Evolutionary conservation across 2,888 invertebrate species (phyloP), one percentile per base, ranked within the genome.

Genomic region (Nesidiocoris tenuis): DNA sequence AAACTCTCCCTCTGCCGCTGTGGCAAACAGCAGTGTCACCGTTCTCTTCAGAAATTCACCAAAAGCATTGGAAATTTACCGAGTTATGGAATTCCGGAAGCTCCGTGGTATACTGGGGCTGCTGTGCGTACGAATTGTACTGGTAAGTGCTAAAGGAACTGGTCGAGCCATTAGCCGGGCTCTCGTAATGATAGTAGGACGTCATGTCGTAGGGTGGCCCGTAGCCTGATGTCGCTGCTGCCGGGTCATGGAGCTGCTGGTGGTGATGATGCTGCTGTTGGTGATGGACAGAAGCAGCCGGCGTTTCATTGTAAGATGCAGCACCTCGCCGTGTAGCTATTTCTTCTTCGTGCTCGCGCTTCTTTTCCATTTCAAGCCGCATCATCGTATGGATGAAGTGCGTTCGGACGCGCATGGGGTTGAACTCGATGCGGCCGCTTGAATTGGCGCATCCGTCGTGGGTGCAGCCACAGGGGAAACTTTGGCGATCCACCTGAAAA

Each of bases 361-460:
- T 93, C 85, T 92, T 94, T 84, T 95, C 95, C 81, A 95, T 85
- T 79, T 95, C 93, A 79, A 96, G 84, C 78, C 96, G 89, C 96
- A 97, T 96, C 71, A 98, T 87, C 0, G 98, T 98, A 82, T 97
- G 96, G 81, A 98, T 95, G 83, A 96, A 98, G 85, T 98, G 98
- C 17, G 96, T 96, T 79, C 96, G 89, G 3, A 98, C 98, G 79
- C 98, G 88, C 55, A 95, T 90, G 0, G 97, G 96, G 84, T 97
- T 97, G 83, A 98, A 98, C 84, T 98, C 98, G 79, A 98, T 94
- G 79, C 98, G 88, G 2, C 98, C 98, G 63, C 91, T 89, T 0
- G 91, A 90, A 83, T 98, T 98, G 77, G 90, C 91, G 84, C 98
- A 98, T 65, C 95, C 95, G 81, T 96, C 96, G 80, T 94, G 90